These are phyloP conservation scores for Bombyx huttoni DNA, from an alignment of 2,888 invertebrate genomes.

Conservation along the genomic window DNA sequence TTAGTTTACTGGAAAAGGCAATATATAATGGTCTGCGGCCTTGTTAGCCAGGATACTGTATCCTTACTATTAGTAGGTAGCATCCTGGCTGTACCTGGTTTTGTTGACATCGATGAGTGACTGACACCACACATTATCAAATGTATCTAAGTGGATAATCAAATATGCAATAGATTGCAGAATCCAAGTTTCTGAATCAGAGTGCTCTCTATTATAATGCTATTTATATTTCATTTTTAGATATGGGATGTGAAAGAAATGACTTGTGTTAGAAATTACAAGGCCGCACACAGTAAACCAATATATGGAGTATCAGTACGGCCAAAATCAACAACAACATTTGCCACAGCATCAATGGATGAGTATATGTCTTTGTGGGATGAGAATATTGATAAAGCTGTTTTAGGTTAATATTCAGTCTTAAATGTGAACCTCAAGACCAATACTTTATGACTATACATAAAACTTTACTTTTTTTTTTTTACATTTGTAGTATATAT, in stretches of 20 bases:
- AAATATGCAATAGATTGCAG: too few species aligned
- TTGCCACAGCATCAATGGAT: conserved; percentile 71
- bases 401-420: conserved; percentile 29
- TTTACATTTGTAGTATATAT: too few species aligned
- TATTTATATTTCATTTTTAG: conserved; percentile 23
- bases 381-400: conserved; percentile 38
- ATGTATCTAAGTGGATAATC: not conserved
- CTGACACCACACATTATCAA: too few species aligned
- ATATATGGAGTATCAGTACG: conserved; percentile 62
- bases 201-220: not conserved
- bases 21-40: too few species aligned
- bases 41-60: too few species aligned
- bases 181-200: too few species aligned
- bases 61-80: too few species aligned
- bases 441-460: too few species aligned
- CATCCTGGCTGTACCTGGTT: too few species aligned
- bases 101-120: too few species aligned
- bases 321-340: conserved; percentile 48
- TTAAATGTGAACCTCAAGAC: not conserved
- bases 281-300: conserved; percentile 56
- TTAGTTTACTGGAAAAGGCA: too few species aligned
- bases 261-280: conserved; percentile 54
- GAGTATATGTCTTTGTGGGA: conserved; percentile 71
- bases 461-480: too few species aligned
- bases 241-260: conserved; percentile 65